Base-by-base conservation (phyloP, 2,888 invertebrate genomes). In the Ochropleura leucogaster region DNA sequence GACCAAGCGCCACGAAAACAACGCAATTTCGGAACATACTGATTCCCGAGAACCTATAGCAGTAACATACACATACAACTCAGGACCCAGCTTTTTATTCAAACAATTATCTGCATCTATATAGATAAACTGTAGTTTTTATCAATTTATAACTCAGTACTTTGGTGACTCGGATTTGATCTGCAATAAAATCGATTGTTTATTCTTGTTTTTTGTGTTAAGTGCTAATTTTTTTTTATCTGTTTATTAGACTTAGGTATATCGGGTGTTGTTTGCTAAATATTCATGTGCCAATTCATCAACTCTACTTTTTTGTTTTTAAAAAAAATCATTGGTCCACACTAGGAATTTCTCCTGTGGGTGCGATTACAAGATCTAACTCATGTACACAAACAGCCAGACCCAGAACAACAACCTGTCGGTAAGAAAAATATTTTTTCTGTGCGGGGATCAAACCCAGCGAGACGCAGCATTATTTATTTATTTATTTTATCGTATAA, bases 21-120 rank as follows among this genome's bases (percentile, higher is more conserved):
- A 40, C 3, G 20, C 66, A 20, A 65, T n/a, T 53, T 65, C 92
- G 90, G 80, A 93, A 89, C 94, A 95, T 95, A 30, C 77, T 90
- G 71, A 40, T 46, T 59, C 71, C 83, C 49, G 63, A 63, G 64
- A 74, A 65, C 20, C 51, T 55, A 20, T 42, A 14, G 67, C 55
- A 65, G 66, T 74, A 71, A 79, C 68, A 72, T 72, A 67, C 40
- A 42, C 64, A 53, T 30, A 30, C 47, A 60, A 44, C 65, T 60
- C 40, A 53, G 20, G 47, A 53, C 46, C 67, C 30, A 78, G 59
- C 79, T 85, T 80, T 87, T 83, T 90, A 90, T 89, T 76, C 77
- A 67, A 79, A 74, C 73, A 80, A 77, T 77, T 83, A 87, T 87
- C 87, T 77, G 68, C 70, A 68, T 75, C 68, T 72, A 82, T 79